phyloP scores from a whole-genome alignment of 2,113 vertebrate genomes.

The Mirza zaza region DNA sequence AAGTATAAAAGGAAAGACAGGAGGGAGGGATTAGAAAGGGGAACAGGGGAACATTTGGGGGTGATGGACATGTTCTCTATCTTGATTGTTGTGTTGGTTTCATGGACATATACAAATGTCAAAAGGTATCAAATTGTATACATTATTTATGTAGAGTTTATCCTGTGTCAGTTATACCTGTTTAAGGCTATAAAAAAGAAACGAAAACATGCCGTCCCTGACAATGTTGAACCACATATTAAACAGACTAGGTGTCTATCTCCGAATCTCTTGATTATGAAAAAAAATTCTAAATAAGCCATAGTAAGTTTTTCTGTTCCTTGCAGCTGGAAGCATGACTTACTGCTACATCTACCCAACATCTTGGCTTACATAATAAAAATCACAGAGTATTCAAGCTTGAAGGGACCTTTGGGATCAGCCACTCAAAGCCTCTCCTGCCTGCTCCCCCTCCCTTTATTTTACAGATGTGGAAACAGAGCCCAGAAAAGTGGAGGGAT shows the following conservation, averaged over 20 bases:
- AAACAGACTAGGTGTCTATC: neutral
- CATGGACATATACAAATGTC: neutral
- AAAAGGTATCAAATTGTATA: neutral
- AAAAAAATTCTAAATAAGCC: neutral
- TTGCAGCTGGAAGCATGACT: neutral
- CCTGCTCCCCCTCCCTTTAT: rapidly evolving
- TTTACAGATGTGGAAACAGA: neutral
- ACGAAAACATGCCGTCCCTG: neutral
- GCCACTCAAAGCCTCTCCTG: neutral
- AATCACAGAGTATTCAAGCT: neutral
- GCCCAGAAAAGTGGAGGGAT: neutral
- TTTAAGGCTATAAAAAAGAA: neutral
- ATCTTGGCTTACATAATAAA: neutral
- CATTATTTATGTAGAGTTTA: neutral
- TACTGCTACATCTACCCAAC: neutral
- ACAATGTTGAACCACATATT: neutral
- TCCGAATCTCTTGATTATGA: neutral
- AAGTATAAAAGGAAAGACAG: neutral
- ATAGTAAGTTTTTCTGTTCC: neutral
- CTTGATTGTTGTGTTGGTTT: neutral
- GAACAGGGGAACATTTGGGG: neutral
- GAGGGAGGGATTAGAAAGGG: neutral
- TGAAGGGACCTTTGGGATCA: neutral
- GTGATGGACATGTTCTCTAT: neutral
- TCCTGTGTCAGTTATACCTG: neutral